Base-by-base conservation (phyloP, 2,113 vertebrate species). In the Lophius piscatorius region DNA sequence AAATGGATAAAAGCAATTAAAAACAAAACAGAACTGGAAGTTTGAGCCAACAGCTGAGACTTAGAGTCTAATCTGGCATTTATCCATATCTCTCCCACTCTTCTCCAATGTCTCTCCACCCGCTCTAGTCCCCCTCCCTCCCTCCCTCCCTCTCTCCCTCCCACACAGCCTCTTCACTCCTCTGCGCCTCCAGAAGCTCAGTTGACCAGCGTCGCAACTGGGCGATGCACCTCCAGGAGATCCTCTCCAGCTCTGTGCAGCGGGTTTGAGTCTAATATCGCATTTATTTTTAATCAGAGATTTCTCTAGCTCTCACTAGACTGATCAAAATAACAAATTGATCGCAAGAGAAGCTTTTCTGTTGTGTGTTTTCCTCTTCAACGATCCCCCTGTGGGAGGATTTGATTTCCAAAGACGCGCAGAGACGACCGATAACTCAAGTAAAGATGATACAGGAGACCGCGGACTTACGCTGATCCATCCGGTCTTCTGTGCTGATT, bases 131-230 rank as follows among this genome's bases (percentile, higher is more conserved):
- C 31, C 61, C 39, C 70, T 10, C 68, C 10, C 21, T 21, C 24
- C 39, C 23, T 47, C 39, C 45, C 20, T 21, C 55, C 24, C 52
- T 42, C 67, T 16, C 70, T 33, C 61, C 39, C 70, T 10, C 68
- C 10, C 21, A 50, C 39, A 18, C 58, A 61, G 52, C 16, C 50
- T 72, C 44, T 41, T 66, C 59, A 68, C 76, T 52, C 36, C 58
- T 70, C 72, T n/a, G 65, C 26, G 41, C 59, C 39, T 40, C 72
- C 68, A 47, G 60, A 47, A 60, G 70, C 58, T 71, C 86, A 86
- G 81, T 86, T 87, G 89, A 90, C 90, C 77, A 88, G 89, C 90
- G 88, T 91, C 88, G 90, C 88, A 83, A 86, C 65, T 76, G 68
- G 80, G 87, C 90, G 90, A 90, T 86, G 90, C 90, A 58, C 76